These are phyloP conservation scores for Epinephelus coioides DNA, from an alignment of 2,797 vertebrate species.

Conservation along the genomic window DNA sequence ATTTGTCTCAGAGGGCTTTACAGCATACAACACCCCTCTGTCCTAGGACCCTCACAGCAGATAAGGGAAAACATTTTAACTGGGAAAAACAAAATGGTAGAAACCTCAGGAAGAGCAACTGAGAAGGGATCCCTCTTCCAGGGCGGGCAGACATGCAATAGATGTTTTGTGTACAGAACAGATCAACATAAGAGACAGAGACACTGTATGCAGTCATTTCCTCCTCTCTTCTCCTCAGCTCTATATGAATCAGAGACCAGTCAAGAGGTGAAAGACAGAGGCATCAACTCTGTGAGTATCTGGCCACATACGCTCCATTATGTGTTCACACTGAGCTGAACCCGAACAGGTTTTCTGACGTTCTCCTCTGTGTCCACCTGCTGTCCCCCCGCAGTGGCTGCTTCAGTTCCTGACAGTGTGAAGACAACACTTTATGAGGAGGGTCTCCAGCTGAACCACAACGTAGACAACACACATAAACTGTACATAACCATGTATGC, in stretches of 20 bases:
- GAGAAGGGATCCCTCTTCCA: no score
- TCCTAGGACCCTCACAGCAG: no score
- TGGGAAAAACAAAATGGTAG: no score
- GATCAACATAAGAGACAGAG: not conserved
- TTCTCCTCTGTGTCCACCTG: conserved; percentile 10
- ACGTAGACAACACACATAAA: not conserved
- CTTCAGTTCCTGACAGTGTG: conserved; percentile 82
- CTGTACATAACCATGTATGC: not conserved
- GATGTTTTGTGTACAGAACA: no score
- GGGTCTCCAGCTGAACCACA: conserved; percentile 13
- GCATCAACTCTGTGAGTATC: conserved; percentile 85
- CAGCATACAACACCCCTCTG: no score
- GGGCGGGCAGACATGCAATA: no score
- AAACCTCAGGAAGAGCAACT: no score
- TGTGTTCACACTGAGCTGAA: not conserved
- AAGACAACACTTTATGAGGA: conserved; percentile 42
- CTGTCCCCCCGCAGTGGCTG: conserved; percentile 81
- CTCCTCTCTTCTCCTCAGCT: conserved; percentile 69
- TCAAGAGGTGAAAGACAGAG: conserved; percentile 82
- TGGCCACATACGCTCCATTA: not conserved
- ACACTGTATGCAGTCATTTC: conserved; percentile 20
- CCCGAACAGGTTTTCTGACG: conserved; percentile 17
- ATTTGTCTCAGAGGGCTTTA: no score
- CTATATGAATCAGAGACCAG: conserved; percentile 83
- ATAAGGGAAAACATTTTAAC: no score